Conservation (phyloP, 2,888 invertebrate genomes). For the Cyclophora albipunctata region DNA sequence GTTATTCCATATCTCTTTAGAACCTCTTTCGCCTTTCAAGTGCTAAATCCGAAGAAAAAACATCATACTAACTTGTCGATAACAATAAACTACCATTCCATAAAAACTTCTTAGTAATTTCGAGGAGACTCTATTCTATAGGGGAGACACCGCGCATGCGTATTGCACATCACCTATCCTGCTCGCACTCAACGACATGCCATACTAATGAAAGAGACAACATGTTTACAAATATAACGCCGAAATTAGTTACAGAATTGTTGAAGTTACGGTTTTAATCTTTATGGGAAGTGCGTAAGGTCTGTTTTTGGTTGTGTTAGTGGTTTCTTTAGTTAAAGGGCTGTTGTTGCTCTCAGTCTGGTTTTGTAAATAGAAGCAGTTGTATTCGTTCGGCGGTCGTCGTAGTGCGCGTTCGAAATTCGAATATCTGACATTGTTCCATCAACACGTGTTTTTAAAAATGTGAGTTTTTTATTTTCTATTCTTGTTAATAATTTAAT, state of each 20-base stretch:
- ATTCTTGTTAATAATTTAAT: conserved; percentile 6
- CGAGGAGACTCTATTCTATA: conserved; percentile 29
- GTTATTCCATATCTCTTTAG: too few species aligned
- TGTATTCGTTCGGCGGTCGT: conserved; percentile 33
- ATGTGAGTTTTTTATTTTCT: conserved; percentile 28
- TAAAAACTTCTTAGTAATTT: conserved; percentile 47
- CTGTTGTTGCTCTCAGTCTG: conserved; percentile 37
- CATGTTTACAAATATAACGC: conserved; percentile 33
- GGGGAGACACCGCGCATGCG: conserved; percentile 50
- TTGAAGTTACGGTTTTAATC: conserved; percentile 19
- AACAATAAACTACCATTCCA: conserved; percentile 37
- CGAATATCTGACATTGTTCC: conserved; percentile 17
- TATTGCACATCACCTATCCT: conserved; percentile 27
- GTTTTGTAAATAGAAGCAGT: conserved; percentile 39
- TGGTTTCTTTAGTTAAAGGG: conserved; percentile 47
- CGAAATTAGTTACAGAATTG: conserved; percentile 35
- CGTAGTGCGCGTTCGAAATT: conserved; percentile 16
- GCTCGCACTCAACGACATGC: conserved; percentile 23
- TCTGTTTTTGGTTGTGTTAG: conserved; percentile 29
- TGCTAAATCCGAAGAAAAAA: not conserved
- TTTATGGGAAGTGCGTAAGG: conserved; percentile 23
- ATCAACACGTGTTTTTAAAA: conserved; percentile 28
- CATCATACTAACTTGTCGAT: conserved; percentile 37
- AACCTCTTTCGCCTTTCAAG: too few species aligned
- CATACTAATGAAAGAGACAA: conserved; percentile 37